Conservation (phyloP, 2,113 vertebrate species). For the Australoheros scitulus region DNA sequence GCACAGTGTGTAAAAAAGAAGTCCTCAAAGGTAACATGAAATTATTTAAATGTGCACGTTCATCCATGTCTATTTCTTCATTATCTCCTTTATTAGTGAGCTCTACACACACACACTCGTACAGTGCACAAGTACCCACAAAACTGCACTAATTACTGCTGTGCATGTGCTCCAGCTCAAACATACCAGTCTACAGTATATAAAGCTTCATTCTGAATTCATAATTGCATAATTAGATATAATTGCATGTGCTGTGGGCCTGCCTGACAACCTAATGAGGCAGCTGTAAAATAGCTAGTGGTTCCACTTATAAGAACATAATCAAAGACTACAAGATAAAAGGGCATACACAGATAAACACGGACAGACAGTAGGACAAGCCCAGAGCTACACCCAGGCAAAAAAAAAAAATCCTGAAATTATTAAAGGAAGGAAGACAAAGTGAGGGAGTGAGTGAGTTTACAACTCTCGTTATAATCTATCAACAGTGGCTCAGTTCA, state of each 20-base stretch:
- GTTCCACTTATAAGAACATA: constrained; percentile 68
- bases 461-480: constrained; percentile 38
- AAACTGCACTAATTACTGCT: constrained; percentile 45
- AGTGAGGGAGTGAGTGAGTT: constrained; percentile 26
- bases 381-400: constrained; percentile 20
- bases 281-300: constrained; percentile 56
- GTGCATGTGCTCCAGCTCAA: constrained; percentile 19
- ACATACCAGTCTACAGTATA: constrained; percentile 49
- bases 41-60: not conserved
- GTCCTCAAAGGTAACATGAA: not conserved
- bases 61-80: not conserved
- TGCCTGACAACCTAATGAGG: constrained; percentile 68
- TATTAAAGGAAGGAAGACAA: constrained; percentile 30
- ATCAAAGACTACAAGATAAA: constrained; percentile 70
- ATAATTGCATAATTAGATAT: constrained; percentile 72
- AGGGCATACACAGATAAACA: constrained; percentile 54
- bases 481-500: constrained; percentile 42
- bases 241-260: constrained; percentile 67
- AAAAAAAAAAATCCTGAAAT: constrained; percentile 9
- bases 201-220: constrained; percentile 55
- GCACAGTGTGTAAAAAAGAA: not conserved
- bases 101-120: not conserved
- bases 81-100: not conserved
- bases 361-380: constrained; percentile 24
- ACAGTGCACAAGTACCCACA: constrained; percentile 7